These are phyloP conservation scores for Anoura caudifer DNA, from an alignment of 2,113 vertebrate species.

Conservation along the genomic window DNA sequence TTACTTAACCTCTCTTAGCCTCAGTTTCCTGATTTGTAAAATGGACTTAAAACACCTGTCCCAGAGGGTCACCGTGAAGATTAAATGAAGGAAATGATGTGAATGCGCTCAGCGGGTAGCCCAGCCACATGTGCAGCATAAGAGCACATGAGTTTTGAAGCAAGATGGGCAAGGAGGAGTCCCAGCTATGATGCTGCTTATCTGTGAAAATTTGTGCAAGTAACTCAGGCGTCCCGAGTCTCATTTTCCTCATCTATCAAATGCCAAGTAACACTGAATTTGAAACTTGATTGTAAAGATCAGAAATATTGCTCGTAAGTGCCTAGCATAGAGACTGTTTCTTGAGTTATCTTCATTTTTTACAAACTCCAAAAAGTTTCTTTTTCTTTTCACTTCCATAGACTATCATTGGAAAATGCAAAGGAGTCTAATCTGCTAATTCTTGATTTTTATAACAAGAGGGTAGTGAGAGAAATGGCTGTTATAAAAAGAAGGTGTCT, in stretches of 20 bases:
- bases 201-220: not conserved
- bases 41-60: not conserved
- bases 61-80: not conserved
- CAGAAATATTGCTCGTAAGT: not conserved
- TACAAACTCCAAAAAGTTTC: not conserved
- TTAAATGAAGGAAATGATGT: not conserved
- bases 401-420: not conserved
- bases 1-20: not conserved
- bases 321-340: not conserved
- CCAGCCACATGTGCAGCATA: not conserved
- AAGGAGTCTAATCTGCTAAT: not conserved
- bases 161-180: not conserved
- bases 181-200: not conserved
- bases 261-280: not conserved
- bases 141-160: not conserved
- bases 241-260: not conserved
- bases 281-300: not conserved
- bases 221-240: not conserved
- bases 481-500: not conserved
- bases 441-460: not conserved
- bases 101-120: fast-evolving
- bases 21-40: constrained; percentile 8
- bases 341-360: not conserved
- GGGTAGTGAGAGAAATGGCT: not conserved
- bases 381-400: not conserved